Evolutionary conservation across 2,113 vertebrate species (phyloP).

Genomic region (Ahaetulla prasina): DNA sequence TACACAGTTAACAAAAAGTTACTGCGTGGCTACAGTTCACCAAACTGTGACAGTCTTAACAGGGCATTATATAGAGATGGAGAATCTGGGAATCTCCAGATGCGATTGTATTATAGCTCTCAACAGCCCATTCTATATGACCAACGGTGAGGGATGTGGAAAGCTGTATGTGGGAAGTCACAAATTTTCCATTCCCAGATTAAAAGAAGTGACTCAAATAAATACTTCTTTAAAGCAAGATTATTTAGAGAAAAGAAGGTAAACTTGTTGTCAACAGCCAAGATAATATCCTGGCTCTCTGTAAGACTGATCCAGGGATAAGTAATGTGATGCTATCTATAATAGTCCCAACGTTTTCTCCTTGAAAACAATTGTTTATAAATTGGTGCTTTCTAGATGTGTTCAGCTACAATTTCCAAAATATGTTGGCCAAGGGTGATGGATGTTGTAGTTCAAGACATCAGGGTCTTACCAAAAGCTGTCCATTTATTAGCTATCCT

Average conservation of each 20-base stretch:
- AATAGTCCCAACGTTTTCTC: neutral
- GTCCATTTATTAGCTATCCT: neutral
- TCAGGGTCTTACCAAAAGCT: neutral
- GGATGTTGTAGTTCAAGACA: neutral
- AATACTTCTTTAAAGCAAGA: neutral
- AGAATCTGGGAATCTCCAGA: neutral
- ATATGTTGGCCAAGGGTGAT: neutral
- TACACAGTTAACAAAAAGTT: neutral
- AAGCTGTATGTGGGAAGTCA: neutral
- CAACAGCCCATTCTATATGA: neutral
- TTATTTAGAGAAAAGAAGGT: neutral
- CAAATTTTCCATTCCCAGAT: neutral
- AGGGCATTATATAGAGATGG: neutral
- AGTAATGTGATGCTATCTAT: neutral
- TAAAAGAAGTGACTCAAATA: neutral
- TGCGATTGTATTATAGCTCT: neutral
- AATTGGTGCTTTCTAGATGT: neutral
- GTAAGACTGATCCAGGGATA: neutral
- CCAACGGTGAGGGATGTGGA: neutral
- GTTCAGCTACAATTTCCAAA: neutral
- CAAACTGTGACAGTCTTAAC: neutral
- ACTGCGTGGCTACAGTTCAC: neutral
- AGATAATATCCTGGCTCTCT: neutral
- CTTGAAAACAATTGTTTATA: neutral
- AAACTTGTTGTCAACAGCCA: neutral